phyloP scores from a whole-genome alignment of 2,797 vertebrate species.

The Sebastolobus altivelis region DNA sequence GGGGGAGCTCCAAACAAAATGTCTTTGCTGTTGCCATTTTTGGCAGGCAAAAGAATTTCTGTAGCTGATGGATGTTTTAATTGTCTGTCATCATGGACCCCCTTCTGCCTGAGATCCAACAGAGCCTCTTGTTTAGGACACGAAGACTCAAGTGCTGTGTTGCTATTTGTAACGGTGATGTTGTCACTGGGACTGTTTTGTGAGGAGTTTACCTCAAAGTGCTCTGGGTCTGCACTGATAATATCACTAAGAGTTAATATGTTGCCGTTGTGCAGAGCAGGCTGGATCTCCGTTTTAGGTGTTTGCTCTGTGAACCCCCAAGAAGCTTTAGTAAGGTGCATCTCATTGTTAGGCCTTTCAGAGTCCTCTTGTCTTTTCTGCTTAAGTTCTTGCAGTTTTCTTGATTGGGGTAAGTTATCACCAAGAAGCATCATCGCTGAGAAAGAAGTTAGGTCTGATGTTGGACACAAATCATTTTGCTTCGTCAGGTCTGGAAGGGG shows the following conservation, averaged over 20 bases:
- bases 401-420: slow-evolving; percentile 47
- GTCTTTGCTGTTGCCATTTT: slow-evolving; percentile 70
- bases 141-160: slow-evolving; percentile 64
- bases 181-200: slow-evolving; percentile 49
- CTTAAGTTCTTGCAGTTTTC: slow-evolving; percentile 32
- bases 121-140: slow-evolving; percentile 73
- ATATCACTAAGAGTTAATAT: slow-evolving; percentile 53
- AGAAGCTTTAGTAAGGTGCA: slow-evolving; percentile 51
- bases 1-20: slow-evolving; percentile 55
- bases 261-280: slow-evolving; percentile 43
- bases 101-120: slow-evolving; percentile 74
- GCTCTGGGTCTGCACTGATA: slow-evolving; percentile 27
- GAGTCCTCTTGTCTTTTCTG: slow-evolving; percentile 40
- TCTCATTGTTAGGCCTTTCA: slow-evolving; percentile 39
- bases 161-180: slow-evolving; percentile 63
- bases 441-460: slow-evolving; percentile 59
- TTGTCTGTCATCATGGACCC: slow-evolving; percentile 62
- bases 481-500: slow-evolving; percentile 57
- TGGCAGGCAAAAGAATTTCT: slow-evolving; percentile 71
- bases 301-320: slow-evolving; percentile 55
- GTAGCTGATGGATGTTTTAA: slow-evolving; percentile 74
- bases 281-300: slow-evolving; percentile 19
- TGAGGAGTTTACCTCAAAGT: slow-evolving; percentile 31
- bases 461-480: slow-evolving; percentile 57
- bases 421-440: slow-evolving; percentile 71